Evolutionary conservation across 2,888 invertebrate genomes (phyloP).

Genomic region (Girardia tigrina): DNA sequence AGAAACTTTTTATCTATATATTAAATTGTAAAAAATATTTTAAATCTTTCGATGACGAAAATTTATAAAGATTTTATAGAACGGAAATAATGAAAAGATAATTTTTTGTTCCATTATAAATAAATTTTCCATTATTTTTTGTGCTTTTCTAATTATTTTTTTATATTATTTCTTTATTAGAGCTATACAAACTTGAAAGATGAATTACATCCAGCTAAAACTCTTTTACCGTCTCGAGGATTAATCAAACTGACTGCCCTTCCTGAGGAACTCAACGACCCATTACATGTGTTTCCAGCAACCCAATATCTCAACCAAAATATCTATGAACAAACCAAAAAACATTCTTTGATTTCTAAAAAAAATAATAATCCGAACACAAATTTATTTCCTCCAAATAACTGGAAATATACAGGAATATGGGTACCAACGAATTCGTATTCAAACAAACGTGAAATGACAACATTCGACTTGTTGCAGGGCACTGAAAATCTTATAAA

Average conservation of each 20-base stretch:
- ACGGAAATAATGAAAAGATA: no score
- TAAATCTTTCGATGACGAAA: no score
- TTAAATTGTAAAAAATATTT: no score
- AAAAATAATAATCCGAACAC: not conserved
- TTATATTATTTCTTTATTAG: not conserved
- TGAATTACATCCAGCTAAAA: constrained; percentile 4
- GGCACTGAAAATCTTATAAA: not conserved
- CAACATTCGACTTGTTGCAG: not conserved
- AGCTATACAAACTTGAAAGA: not conserved
- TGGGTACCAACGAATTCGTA: not conserved
- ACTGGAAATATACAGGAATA: not conserved
- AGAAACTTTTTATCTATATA: no score
- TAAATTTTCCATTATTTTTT: no score
- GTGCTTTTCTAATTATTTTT: no score
- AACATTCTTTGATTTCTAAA: not conserved
- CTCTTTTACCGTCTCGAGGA: not conserved
- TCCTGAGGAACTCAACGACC: not conserved
- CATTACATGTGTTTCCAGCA: not conserved
- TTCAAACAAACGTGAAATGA: not conserved
- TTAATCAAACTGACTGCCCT: not conserved
- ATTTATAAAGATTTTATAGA: no score
- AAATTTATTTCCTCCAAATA: not conserved
- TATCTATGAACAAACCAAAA: constrained; percentile 5
- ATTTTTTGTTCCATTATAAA: no score
- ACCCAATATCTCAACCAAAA: not conserved